Conservation (phyloP, 2,797 vertebrate genomes). For the Alauda arvensis region DNA sequence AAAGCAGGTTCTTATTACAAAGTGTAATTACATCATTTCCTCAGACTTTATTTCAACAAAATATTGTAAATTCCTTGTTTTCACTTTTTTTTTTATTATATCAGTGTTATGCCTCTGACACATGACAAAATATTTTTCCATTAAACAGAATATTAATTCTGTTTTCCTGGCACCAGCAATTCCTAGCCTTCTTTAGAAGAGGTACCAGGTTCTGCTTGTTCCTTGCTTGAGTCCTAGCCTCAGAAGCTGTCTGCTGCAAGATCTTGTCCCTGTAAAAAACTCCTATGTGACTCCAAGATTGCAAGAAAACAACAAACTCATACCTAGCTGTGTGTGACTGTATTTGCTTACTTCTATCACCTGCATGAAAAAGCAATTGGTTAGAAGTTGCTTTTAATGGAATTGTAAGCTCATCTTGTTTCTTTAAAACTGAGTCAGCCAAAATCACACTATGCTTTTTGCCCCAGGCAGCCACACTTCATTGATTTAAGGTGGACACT, state of each 20-base stretch:
- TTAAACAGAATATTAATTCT: neutral
- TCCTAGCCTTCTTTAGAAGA: neutral
- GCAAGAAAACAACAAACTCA: neutral
- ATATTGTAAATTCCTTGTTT: slow-evolving; percentile 25
- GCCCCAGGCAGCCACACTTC: neutral
- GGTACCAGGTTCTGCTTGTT: neutral
- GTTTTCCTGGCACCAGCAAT: neutral
- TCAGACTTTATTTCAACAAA: neutral
- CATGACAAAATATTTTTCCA: neutral
- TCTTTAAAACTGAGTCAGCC: neutral
- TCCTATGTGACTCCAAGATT: neutral
- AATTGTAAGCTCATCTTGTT: neutral
- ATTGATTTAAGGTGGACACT: neutral
- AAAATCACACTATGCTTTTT: neutral
- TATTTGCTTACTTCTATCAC: neutral
- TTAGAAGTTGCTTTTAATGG: neutral
- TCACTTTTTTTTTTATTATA: neutral
- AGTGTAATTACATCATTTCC: slow-evolving; percentile 22
- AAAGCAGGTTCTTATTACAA: slow-evolving; percentile 7
- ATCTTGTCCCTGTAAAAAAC: neutral
- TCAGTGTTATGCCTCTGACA: neutral
- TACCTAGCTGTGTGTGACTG: neutral
- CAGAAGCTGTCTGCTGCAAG: neutral
- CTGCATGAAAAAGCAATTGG: neutral
- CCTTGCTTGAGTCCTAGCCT: neutral